Percentiles rank a stretch among this genome's conserved stretches.
phyloP scores from a whole-genome alignment of 1,140 invertebrate species.

The Semibalanus balanoides region DNA sequence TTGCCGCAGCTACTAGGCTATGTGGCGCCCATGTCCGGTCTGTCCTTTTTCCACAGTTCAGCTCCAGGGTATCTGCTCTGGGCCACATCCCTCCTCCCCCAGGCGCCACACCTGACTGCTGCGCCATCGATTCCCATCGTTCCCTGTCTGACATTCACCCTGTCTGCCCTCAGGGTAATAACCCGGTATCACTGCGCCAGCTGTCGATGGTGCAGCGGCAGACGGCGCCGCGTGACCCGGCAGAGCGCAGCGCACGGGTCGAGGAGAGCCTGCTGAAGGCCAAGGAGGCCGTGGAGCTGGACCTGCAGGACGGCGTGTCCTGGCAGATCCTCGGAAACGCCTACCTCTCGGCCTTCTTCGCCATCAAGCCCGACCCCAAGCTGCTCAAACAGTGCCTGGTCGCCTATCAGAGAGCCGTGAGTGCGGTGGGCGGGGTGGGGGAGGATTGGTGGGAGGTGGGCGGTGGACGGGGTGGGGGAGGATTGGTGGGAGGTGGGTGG shows the following conservation, averaged over 20 bases:
- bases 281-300: conserved; percentile 64
- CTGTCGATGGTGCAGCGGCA: conserved; percentile 70
- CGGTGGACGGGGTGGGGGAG: conserved; percentile 1
- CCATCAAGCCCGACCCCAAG: conserved; percentile 52
- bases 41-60: neutral
- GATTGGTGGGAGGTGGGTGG: too few relatives aligned
- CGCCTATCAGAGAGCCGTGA: conserved; percentile 65
- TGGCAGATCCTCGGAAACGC: conserved; percentile 78
- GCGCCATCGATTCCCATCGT: neutral
- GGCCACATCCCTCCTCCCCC: neutral
- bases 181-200: conserved; percentile 62
- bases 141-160: conserved; percentile 21
- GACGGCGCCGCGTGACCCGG: conserved; percentile 60
- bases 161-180: conserved; percentile 59
- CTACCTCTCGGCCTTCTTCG: conserved; percentile 66
- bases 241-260: conserved; percentile 66
- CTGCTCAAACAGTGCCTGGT: conserved; percentile 57
- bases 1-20: too few relatives aligned
- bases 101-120: too few relatives aligned
- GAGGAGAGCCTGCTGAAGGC: conserved; percentile 68
- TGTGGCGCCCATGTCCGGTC: too few relatives aligned
- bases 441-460: neutral
- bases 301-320: conserved; percentile 65
- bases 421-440: conserved; percentile 21
- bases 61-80: neutral